Evolutionary conservation across 2,888 invertebrate species (phyloP).

Genomic region (Polyploca ridens): DNA sequence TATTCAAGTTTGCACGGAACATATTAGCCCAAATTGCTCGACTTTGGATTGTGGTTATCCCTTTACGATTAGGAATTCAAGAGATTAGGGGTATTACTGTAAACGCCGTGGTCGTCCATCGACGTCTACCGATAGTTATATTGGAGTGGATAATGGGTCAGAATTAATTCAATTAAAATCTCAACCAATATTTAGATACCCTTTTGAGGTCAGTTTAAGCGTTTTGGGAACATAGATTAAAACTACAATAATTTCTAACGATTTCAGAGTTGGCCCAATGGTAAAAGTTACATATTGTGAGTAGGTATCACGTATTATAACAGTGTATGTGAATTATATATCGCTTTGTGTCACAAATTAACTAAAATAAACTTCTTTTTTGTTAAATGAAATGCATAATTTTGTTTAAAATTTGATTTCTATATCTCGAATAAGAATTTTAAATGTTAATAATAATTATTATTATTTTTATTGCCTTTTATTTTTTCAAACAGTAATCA

Average conservation of each 20-base stretch:
- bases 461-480: no score
- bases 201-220: not conserved
- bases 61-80: constrained; percentile 48
- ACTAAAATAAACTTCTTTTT: no score
- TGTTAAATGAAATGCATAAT: no score
- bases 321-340: no score
- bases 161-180: constrained; percentile 1
- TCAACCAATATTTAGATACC: not conserved
- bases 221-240: not conserved
- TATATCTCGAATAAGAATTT: no score
- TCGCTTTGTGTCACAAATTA: no score
- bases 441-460: no score
- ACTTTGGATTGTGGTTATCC: constrained; percentile 58
- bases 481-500: no score
- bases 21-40: constrained; percentile 57
- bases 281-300: no score
- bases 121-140: constrained; percentile 28
- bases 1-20: constrained; percentile 52
- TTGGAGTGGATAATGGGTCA: constrained; percentile 36
- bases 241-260: not conserved
- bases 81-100: constrained; percentile 48
- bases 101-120: constrained; percentile 47
- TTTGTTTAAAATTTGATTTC: no score
- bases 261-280: not conserved
- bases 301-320: no score